Base-by-base conservation (phyloP, 1,140 invertebrate species). In the Aphaenogaster rudis region DNA sequence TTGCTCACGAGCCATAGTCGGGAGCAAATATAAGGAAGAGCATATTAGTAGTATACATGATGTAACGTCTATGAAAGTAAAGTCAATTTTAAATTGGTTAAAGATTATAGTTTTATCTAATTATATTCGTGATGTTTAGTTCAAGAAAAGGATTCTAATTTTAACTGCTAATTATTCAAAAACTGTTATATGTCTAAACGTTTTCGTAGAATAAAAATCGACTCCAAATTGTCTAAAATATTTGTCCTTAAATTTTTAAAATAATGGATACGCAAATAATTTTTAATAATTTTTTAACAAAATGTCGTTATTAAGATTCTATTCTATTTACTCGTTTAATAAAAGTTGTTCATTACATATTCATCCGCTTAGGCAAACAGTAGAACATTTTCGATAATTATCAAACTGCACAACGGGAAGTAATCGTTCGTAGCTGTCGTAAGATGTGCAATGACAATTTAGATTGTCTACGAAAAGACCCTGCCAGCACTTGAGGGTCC, bases 401-500 rank as follows among this genome's bases (percentile, higher is more conserved):
- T 54, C 67, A 39, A 79, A 86, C 57, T 79, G 50, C 78, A 69
- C 66, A 50, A 72, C 74, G 54, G 54, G 74, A 78, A 88, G 50
- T 86, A 88, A 86, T 86, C 66, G 59, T 79, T 72, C 74, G 28
- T 88, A 86, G 61, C 82, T 84, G 48, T 76, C 39, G 64, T 64
- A 72, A 88, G 84, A 88, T 86, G 74, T 88, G 72, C 81, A 72
- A 86, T 82, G 86, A 82, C 66, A 88, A 84, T 72, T 78, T 57
- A 78, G 80, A 85, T 77, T 66, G 69, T 89, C 82, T 76, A 74
- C 54, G 63, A 64, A 84, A 87, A 84, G 78, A 78, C 67, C 79
- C 79, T 72, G 71, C 63, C 54, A 52, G 71, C 39, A 69, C 48
- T 72, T 59, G 86, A 85, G 81, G 80, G 80, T 86, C 66, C 66